A percentile compares a stretch with the other conserved stretches of the same genome.
These are phyloP conservation scores for Etheostoma perlongum DNA, from an alignment of 2,797 vertebrate genomes.

Conservation along the genomic window DNA sequence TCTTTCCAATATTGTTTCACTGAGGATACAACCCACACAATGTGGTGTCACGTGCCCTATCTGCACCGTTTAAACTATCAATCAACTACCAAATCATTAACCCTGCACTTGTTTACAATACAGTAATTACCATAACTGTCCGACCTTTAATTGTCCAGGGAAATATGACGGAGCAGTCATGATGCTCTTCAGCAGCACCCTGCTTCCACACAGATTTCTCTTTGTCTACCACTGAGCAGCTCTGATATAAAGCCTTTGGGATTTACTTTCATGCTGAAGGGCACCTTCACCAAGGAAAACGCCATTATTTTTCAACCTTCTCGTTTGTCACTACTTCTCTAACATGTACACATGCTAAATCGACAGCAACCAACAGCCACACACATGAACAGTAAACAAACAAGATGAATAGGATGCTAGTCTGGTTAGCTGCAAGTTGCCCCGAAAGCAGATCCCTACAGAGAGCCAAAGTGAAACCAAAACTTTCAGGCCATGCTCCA, in stretches of 20 bases:
- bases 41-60: constrained; percentile 11
- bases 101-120: constrained; percentile 32
- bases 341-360: background rate
- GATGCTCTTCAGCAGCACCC: constrained; percentile 10
- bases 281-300: constrained; percentile 24
- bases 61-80: constrained; percentile 29
- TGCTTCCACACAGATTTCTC: background rate
- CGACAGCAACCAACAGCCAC: background rate
- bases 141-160: constrained; percentile 38
- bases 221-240: constrained; percentile 27
- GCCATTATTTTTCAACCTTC: background rate
- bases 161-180: constrained; percentile 16
- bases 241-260: constrained; percentile 19
- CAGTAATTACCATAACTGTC: constrained; percentile 10
- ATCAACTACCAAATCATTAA: constrained; percentile 21
- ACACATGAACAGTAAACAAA: background rate
- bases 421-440: background rate
- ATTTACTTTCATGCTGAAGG: constrained; percentile 35
- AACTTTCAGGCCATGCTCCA: background rate
- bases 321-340: background rate
- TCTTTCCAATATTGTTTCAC: constrained; percentile 31
- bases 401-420: background rate
- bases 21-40: constrained; percentile 21
- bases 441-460: background rate
- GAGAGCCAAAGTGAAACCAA: background rate